Evolutionary conservation across 2,113 vertebrate genomes (phyloP).

Genomic region (Arizona elegans): DNA sequence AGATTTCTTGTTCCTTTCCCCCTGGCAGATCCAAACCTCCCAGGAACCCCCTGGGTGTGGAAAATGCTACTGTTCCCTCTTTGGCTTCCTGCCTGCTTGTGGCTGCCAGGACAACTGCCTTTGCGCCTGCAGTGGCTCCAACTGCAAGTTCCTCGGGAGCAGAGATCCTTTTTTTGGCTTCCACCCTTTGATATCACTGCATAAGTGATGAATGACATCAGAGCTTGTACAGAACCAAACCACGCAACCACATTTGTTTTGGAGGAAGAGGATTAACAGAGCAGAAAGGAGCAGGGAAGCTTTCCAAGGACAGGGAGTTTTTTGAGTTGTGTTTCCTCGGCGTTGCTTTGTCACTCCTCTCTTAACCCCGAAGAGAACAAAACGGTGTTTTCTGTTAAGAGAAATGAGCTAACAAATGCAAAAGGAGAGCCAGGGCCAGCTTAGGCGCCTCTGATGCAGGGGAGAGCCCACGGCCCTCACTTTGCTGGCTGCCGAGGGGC

Average conservation of each 20-base stretch:
- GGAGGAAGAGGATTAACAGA: background rate
- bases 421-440: background rate
- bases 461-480: background rate
- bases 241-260: background rate
- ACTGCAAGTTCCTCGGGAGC: background rate
- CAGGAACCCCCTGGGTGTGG: background rate
- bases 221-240: background rate
- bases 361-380: background rate
- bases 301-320: background rate
- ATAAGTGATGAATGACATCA: background rate
- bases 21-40: background rate
- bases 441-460: background rate
- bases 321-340: background rate
- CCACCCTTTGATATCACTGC: background rate
- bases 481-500: background rate
- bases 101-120: background rate
- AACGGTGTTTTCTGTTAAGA: background rate
- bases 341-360: background rate
- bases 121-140: no score
- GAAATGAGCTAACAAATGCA: background rate
- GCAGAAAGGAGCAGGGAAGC: background rate
- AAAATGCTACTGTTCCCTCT: background rate
- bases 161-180: no score
- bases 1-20: background rate
- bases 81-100: background rate